These are phyloP conservation scores for Sylvicapra grimmia DNA, from an alignment of 2,113 vertebrate species.

Conservation along the genomic window DNA sequence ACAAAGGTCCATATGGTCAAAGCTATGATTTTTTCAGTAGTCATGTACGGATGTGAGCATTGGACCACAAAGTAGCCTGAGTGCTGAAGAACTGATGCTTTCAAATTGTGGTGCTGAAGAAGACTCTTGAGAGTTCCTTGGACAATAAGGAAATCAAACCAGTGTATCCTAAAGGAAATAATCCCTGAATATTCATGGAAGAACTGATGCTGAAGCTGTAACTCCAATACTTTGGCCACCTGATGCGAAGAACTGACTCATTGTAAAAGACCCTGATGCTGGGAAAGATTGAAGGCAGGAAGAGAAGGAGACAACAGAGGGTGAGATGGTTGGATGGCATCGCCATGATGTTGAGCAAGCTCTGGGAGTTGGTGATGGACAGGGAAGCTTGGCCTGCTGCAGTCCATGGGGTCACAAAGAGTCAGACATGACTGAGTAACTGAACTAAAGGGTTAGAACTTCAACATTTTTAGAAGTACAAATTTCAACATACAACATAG, in stretches of 20 bases:
- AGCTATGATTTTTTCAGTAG: neutral
- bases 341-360: fast-evolving
- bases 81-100: neutral
- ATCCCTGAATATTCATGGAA: neutral
- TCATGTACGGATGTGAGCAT: neutral
- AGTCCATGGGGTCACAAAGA: neutral
- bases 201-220: neutral
- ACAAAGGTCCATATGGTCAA: neutral
- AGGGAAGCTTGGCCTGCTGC: neutral
- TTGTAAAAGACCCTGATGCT: neutral
- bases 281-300: neutral
- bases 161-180: neutral
- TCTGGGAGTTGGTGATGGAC: neutral
- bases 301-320: neutral
- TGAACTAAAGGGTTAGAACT: neutral
- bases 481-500: neutral
- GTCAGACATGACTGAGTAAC: neutral
- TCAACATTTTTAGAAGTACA: neutral
- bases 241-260: neutral
- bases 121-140: neutral
- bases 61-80: neutral
- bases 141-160: neutral
- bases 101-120: neutral
- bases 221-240: neutral
- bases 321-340: neutral